Evolutionary conservation across 2,113 vertebrate species (phyloP).

Genomic region (Dolichotis patagonum): DNA sequence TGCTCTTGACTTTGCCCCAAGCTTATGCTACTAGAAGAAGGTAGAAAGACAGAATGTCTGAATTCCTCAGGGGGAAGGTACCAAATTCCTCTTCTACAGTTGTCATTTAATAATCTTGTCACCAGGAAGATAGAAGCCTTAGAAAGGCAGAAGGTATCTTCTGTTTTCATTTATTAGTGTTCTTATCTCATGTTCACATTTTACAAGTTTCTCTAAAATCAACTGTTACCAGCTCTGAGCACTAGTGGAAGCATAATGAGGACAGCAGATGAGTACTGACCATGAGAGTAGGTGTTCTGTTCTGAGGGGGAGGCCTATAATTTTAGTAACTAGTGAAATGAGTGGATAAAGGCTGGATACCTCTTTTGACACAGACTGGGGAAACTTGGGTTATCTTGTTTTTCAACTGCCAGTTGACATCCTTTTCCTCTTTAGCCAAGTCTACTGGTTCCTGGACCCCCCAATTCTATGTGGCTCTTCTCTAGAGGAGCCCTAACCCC

Average conservation of each 20-base stretch:
- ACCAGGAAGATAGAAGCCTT: not conserved
- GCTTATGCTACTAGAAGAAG: not conserved
- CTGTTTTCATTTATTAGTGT: not conserved
- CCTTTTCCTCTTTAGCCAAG: conserved; percentile 52
- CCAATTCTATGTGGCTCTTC: conserved; percentile 87
- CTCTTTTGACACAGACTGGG: conserved; percentile 85
- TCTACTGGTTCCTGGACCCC: conserved; percentile 66
- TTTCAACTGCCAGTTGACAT: conserved; percentile 32
- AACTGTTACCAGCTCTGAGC: not conserved
- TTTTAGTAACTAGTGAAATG: conserved; percentile 90
- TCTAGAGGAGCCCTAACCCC: conserved; percentile 89
- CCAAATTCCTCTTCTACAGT: not conserved
- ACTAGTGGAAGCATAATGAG: not conserved
- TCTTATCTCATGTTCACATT: not conserved
- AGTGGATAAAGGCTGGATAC: conserved; percentile 89
- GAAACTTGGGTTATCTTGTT: not conserved
- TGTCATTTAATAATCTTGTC: not conserved
- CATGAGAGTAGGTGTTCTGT: not conserved
- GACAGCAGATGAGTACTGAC: not conserved
- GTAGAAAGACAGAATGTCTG: not conserved
- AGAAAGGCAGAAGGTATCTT: not conserved
- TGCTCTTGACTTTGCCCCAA: conserved; percentile 1
- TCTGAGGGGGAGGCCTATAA: not conserved
- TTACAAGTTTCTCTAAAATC: conserved; percentile 37
- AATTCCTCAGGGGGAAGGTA: not conserved